Evolutionary conservation across 2,888 invertebrate genomes (phyloP).

Genomic region (Serripes groenlandicus): DNA sequence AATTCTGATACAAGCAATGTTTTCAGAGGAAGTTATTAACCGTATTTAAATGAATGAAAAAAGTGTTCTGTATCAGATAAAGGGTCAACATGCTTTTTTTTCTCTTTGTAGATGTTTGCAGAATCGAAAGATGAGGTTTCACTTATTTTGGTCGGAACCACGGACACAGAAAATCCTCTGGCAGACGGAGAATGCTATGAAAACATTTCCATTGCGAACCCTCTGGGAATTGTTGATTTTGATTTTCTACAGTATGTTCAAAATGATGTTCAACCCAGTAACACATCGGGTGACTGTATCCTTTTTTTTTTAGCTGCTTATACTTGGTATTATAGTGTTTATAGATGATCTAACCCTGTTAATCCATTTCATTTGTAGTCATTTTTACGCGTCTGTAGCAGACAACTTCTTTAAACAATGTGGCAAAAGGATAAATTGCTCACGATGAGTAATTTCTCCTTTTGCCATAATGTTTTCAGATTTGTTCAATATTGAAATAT

Average conservation of each 20-base stretch:
- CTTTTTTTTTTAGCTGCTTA: too few relatives aligned
- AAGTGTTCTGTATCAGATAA: background rate
- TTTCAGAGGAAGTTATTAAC: background rate
- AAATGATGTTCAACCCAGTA: conserved; percentile 85
- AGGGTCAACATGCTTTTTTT: too few relatives aligned
- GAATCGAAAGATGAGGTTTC: conserved; percentile 90
- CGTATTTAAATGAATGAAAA: too few relatives aligned
- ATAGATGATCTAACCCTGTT: too few relatives aligned
- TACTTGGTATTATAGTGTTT: too few relatives aligned
- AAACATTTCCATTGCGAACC: conserved; percentile 88
- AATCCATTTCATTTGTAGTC: too few relatives aligned
- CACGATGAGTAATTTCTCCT: too few relatives aligned
- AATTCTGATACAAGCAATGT: background rate
- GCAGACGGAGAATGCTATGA: conserved; percentile 87
- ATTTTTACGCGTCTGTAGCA: too few relatives aligned
- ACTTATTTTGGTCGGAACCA: conserved; percentile 90
- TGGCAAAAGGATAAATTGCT: too few relatives aligned
- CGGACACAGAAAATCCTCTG: conserved; percentile 88
- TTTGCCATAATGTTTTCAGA: too few relatives aligned
- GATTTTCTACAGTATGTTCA: conserved; percentile 87
- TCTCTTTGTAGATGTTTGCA: conserved; percentile 89
- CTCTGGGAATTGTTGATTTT: conserved; percentile 89
- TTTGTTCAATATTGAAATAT: too few relatives aligned
- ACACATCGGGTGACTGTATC: conserved; percentile 89
- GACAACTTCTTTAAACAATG: too few relatives aligned